Percentiles rank a stretch among this genome's conserved stretches.
These are phyloP conservation scores for Bufo gargarizans DNA, from an alignment of 2,113 vertebrate genomes.

Conservation along the genomic window DNA sequence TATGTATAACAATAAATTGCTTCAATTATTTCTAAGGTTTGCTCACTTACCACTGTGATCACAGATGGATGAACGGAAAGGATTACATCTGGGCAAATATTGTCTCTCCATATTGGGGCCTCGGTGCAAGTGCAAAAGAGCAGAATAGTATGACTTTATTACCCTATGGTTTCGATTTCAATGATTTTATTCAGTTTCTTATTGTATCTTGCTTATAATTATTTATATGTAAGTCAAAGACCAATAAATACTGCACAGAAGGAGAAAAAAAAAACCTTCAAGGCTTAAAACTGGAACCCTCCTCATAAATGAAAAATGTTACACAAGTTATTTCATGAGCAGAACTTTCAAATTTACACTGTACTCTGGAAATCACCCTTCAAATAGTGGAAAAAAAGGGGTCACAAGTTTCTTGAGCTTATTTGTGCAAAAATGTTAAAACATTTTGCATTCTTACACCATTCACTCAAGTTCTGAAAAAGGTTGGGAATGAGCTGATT, in stretches of 20 bases:
- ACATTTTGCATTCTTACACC: no score
- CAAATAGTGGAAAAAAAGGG: no score
- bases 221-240: not conserved
- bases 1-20: conserved; percentile 25
- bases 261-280: not conserved
- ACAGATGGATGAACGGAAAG: conserved; percentile 7
- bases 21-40: conserved; percentile 28
- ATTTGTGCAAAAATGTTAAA: no score
- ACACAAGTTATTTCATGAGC: no score
- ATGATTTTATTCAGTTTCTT: not conserved
- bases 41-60: conserved; percentile 23
- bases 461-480: no score
- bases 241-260: not conserved
- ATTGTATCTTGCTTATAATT: not conserved
- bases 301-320: no score
- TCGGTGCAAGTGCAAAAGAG: not conserved
- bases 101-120: conserved; percentile 15
- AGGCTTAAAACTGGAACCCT: not conserved
- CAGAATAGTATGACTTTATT: not conserved
- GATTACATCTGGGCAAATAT: conserved; percentile 24
- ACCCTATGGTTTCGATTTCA: not conserved
- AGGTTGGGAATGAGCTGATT: no score
- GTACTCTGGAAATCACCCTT: no score
- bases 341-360: no score
- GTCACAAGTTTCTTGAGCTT: no score